These are phyloP conservation scores for Lobophora halterata DNA, from an alignment of 2,888 invertebrate genomes.

Conservation along the genomic window DNA sequence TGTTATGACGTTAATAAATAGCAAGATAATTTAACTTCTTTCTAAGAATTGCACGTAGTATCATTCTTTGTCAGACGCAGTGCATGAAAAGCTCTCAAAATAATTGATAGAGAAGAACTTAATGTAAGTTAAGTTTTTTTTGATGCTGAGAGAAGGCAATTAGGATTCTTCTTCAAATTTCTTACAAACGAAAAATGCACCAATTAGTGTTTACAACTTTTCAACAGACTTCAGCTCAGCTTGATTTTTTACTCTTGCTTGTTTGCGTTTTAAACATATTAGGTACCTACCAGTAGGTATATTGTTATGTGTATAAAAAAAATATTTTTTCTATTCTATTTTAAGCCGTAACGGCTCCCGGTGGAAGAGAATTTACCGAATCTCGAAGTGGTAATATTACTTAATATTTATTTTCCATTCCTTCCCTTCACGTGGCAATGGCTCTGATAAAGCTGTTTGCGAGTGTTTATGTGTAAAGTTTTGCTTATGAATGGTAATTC, in stretches of 20 bases:
- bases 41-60: constrained; percentile 13
- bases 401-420: not conserved
- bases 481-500: not conserved
- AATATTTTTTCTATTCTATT: not conserved
- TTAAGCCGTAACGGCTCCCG: not conserved
- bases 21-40: constrained; percentile 18
- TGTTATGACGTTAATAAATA: constrained; percentile 20
- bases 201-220: too few relatives aligned
- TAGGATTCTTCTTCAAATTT: too few relatives aligned
- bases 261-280: too few relatives aligned
- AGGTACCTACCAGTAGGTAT: too few relatives aligned
- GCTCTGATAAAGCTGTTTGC: constrained; percentile 6
- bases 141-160: too few relatives aligned
- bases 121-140: too few relatives aligned
- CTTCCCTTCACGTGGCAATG: constrained; percentile 6
- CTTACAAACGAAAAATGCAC: too few relatives aligned
- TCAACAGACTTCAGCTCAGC: too few relatives aligned
- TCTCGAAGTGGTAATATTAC: constrained; percentile 1
- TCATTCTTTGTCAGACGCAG: constrained; percentile 5
- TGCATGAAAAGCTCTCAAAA: constrained; percentile 5
- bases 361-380: not conserved
- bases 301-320: too few relatives aligned
- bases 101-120: too few relatives aligned
- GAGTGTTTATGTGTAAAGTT: constrained; percentile 14
- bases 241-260: too few relatives aligned